These are phyloP conservation scores for Drosophila siamana DNA, from an alignment of 2,888 invertebrate genomes.

Conservation along the genomic window DNA sequence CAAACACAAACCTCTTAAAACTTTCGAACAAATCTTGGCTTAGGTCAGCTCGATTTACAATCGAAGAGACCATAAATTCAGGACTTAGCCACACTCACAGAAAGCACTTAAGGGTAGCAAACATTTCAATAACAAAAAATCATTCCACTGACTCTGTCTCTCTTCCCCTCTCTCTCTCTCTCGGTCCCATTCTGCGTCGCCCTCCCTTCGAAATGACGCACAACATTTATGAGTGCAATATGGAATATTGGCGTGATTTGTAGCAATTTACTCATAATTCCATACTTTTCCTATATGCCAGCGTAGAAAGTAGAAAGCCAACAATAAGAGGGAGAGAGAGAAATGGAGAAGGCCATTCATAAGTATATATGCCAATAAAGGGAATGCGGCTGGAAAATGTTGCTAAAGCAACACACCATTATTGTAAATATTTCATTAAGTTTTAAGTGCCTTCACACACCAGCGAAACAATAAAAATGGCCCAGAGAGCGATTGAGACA, in stretches of 20 bases:
- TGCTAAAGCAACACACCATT: slow-evolving; percentile 60
- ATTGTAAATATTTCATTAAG: slow-evolving; percentile 79
- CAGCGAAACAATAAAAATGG: slow-evolving; percentile 68
- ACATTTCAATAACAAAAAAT: slow-evolving; percentile 38
- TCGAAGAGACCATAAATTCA: slow-evolving; percentile 37
- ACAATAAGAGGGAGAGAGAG: too few species aligned
- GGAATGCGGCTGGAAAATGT: slow-evolving; percentile 36
- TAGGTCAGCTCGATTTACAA: slow-evolving; percentile 46
- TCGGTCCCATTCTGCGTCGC: too few species aligned
- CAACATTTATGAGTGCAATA: slow-evolving; percentile 60
- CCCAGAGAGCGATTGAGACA: slow-evolving; percentile 4
- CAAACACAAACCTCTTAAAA: slow-evolving; percentile 21
- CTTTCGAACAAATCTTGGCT: slow-evolving; percentile 38
- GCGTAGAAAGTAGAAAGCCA: neutral
- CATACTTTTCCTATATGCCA: slow-evolving; percentile 10
- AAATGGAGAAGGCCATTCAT: neutral
- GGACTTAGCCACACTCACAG: slow-evolving; percentile 25
- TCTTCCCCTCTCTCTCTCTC: too few species aligned
- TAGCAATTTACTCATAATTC: slow-evolving; percentile 66
- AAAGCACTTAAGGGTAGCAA: slow-evolving; percentile 40
- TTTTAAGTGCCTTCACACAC: slow-evolving; percentile 70
- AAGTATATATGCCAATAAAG: slow-evolving; percentile 7
- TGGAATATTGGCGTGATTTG: slow-evolving; percentile 71
- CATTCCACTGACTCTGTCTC: neutral
- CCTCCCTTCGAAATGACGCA: slow-evolving; percentile 22